Conservation (phyloP, 2,797 vertebrate genomes). For the Luscinia luscinia region DNA sequence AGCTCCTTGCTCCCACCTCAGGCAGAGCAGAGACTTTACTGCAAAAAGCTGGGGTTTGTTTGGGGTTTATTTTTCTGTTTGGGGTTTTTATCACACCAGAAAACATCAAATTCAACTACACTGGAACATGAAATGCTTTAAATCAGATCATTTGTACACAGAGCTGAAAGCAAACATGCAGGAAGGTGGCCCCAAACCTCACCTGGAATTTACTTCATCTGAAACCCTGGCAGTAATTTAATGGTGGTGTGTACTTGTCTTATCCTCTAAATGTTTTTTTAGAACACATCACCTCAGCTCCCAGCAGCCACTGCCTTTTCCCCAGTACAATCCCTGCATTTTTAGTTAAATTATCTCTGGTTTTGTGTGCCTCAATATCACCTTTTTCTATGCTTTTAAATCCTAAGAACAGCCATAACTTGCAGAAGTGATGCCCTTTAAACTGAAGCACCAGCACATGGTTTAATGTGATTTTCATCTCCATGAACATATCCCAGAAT, state of each 20-base stretch:
- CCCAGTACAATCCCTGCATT: not conserved
- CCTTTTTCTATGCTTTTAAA: not conserved
- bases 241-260: not conserved
- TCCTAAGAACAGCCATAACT: not conserved
- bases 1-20: not conserved
- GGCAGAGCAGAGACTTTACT: not conserved
- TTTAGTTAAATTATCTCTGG: not conserved
- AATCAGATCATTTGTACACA: not conserved
- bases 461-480: not conserved
- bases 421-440: not conserved
- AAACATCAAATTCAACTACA: not conserved
- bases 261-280: too few species aligned
- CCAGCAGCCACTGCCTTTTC: not conserved
- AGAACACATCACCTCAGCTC: not conserved
- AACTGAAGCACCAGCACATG: not conserved
- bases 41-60: not conserved
- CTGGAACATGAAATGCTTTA: not conserved
- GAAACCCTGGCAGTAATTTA: not conserved
- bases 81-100: not conserved
- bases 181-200: not conserved
- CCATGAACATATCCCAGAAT: not conserved
- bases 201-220: not conserved
- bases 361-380: not conserved
- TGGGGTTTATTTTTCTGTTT: not conserved
- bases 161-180: not conserved